These are phyloP conservation scores for Bradypus variegatus DNA, from an alignment of 2,797 vertebrate genomes.

Conservation along the genomic window DNA sequence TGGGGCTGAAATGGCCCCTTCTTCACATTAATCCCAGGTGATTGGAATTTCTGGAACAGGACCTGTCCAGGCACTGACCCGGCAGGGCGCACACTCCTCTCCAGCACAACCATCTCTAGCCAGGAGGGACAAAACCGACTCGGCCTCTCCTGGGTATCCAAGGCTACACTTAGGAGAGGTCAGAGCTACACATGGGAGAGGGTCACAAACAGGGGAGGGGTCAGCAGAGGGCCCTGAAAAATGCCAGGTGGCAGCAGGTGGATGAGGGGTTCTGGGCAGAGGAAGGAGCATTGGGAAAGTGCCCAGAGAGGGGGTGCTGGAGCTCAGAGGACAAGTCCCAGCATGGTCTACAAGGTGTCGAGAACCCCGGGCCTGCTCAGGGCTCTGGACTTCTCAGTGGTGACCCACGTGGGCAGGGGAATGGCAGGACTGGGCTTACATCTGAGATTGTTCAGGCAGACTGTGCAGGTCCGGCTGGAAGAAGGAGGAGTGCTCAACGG, in stretches of 20 bases:
- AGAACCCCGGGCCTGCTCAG: background rate
- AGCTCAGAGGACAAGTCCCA: constrained; percentile 3
- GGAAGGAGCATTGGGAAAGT: background rate
- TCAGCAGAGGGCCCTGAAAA: too few relatives aligned
- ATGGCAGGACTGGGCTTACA: constrained; percentile 23
- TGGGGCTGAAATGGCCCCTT: background rate
- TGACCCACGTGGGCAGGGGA: background rate
- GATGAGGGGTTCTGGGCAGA: background rate
- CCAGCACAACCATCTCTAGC: background rate
- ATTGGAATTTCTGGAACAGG: background rate
- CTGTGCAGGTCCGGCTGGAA: background rate
- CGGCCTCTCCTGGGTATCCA: background rate
- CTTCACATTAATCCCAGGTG: background rate
- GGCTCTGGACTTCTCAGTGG: constrained; percentile 2
- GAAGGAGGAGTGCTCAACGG: background rate
- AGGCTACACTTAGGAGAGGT: background rate
- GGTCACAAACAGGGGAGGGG: too few relatives aligned
- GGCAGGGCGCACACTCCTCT: background rate
- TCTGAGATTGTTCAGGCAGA: background rate
- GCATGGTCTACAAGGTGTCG: background rate
- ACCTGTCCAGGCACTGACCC: background rate
- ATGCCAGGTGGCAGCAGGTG: background rate
- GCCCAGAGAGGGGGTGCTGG: background rate
- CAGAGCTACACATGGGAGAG: background rate
- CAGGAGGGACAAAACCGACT: background rate